A percentile compares a stretch with the other conserved stretches of the same genome.
Evolutionary conservation across 2,113 vertebrate species (phyloP).

Genomic region (Aldabrachelys gigantea): DNA sequence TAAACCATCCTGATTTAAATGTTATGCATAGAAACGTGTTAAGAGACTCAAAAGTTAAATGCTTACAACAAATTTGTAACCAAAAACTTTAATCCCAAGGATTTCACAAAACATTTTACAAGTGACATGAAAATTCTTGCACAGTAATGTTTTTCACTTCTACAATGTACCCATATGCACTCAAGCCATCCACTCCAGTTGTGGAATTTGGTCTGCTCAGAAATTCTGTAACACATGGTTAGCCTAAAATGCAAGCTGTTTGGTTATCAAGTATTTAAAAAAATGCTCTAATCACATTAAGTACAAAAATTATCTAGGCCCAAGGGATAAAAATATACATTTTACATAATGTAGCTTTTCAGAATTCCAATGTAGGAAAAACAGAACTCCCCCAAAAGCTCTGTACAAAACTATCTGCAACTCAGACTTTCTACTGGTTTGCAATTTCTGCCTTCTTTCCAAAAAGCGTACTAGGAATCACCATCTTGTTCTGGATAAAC

Average conservation of each 20-base stretch:
- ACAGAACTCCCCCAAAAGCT: constrained; percentile 24
- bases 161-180: constrained; percentile 82
- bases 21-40: constrained; percentile 1
- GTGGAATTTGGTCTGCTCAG: constrained; percentile 66
- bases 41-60: constrained; percentile 72
- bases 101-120: constrained; percentile 86
- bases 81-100: constrained; percentile 89
- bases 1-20: constrained; percentile 7
- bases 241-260: no score
- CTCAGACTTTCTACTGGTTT: background rate
- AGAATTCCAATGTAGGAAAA: constrained; percentile 9
- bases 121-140: constrained; percentile 84
- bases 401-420: background rate
- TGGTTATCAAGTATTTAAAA: background rate
- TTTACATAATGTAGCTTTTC: constrained; percentile 43
- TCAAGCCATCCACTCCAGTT: constrained; percentile 40
- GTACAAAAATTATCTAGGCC: constrained; percentile 51
- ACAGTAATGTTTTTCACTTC: constrained; percentile 77
- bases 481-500: rapidly evolving
- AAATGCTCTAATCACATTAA: constrained; percentile 18
- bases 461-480: background rate
- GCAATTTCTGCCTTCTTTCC: rapidly evolving
- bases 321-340: background rate
- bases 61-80: constrained; percentile 80
- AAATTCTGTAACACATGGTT: constrained; percentile 49